Conservation (phyloP, 2,888 invertebrate genomes). For the Sisyra terminalis region DNA sequence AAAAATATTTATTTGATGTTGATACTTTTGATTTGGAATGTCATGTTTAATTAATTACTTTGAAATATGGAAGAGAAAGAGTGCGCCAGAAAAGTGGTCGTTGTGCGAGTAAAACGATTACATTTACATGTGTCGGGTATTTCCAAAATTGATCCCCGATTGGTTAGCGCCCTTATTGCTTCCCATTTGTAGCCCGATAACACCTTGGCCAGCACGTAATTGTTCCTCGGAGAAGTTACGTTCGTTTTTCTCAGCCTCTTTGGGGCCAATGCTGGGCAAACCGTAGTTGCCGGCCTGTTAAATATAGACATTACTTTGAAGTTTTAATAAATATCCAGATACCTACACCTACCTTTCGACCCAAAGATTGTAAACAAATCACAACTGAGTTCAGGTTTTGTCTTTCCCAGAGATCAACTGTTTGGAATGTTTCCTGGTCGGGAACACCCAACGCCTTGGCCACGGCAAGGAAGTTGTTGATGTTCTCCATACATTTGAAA, state of each 20-base stretch:
- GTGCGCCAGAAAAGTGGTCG: too few relatives aligned
- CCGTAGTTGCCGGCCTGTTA: constrained; percentile 63
- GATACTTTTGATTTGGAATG: too few relatives aligned
- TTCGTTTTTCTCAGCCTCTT: constrained; percentile 90
- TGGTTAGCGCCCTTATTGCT: constrained; percentile 96
- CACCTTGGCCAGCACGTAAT: constrained; percentile 77
- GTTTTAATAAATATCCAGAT: constrained; percentile 52
- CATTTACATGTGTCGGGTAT: constrained; percentile 89
- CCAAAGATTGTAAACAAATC: constrained; percentile 85
- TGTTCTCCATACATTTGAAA: constrained; percentile 99
- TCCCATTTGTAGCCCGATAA: constrained; percentile 91
- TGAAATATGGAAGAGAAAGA: too few relatives aligned
- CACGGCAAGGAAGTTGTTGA: constrained; percentile 79
- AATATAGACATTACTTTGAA: constrained; percentile 1
- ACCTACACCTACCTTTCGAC: constrained; percentile 72
- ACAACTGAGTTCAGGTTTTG: constrained; percentile 94
- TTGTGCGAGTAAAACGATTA: not conserved
- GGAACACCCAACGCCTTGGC: constrained; percentile 79
- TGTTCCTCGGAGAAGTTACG: constrained; percentile 90
- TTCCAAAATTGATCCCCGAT: constrained; percentile 92
- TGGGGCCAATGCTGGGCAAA: constrained; percentile 84
- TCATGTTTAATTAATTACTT: too few relatives aligned
- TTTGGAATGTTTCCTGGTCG: constrained; percentile 90
- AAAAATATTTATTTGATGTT: too few relatives aligned
- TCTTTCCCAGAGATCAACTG: constrained; percentile 92